A percentile compares a stretch with the other conserved stretches of the same genome.
Conservation (phyloP, 1,140 invertebrate genomes). For the Cataglyphis hispanica region DNA sequence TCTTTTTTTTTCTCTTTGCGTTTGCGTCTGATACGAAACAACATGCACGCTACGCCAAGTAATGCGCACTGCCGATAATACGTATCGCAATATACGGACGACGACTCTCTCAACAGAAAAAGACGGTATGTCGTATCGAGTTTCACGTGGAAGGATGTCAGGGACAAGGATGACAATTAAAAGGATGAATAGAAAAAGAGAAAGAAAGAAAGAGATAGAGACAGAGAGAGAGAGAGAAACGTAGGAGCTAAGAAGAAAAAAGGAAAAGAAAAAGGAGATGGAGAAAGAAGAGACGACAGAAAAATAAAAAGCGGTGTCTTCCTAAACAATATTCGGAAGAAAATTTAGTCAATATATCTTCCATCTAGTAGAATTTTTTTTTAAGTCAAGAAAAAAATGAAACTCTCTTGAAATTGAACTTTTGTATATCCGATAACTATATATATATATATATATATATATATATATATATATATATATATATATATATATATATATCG, state of each 20-base stretch:
- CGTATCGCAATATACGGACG: conserved; percentile 25
- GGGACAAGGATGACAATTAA: background rate
- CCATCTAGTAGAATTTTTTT: background rate
- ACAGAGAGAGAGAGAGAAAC: background rate
- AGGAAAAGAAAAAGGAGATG: background rate
- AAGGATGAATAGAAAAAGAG: background rate
- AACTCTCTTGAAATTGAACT: background rate
- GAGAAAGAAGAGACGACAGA: conserved; percentile 12
- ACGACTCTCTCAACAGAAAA: conserved; percentile 59
- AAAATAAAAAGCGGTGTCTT: background rate
- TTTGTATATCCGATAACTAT: conserved; percentile 4
- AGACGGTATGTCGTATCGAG: background rate
- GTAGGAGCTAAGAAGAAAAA: conserved; percentile 19
- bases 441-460: background rate
- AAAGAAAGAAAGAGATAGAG: conserved; percentile 46
- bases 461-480: too few species aligned
- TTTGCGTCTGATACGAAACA: conserved; percentile 54
- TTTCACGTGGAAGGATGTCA: conserved; percentile 1
- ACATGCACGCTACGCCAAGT: conserved; percentile 71
- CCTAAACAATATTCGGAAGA: too few species aligned
- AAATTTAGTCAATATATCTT: conserved; percentile 12
- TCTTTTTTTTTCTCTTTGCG: background rate
- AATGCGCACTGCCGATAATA: conserved; percentile 61
- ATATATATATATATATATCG: background rate
- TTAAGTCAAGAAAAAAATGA: too few species aligned